Base-by-base conservation (phyloP, 1,140 invertebrate species). In the Arion vulgaris region DNA sequence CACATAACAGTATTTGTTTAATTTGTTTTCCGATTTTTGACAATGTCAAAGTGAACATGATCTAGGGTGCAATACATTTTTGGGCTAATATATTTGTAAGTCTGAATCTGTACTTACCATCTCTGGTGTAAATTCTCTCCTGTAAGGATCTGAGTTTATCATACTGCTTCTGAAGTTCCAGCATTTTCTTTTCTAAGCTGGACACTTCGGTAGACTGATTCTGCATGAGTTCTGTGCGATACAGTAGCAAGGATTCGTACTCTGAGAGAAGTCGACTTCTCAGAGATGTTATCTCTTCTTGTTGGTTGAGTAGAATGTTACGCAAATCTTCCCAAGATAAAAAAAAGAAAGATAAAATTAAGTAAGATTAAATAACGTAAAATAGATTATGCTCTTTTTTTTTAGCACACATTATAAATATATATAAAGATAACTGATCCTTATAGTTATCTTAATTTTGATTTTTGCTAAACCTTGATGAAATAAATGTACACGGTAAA, bases 151-250 rank as follows among this genome's bases (percentile, higher is more conserved):
- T 39, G 19, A 89, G 86, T 15, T 85, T 69, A n/a, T 87, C 85
- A 62, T 89, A 89, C 41, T 88, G 83, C 28, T 84, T 39, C 81
- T 88, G 85, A 41, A 90, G 85, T 0, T 85, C 80, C 32, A 85
- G 83, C 81, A 90, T 88, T 73, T 91, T 86, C 15, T 86, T 57
- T 80, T 89, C 88, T 34, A 90, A 75, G 32, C 84, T 81, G 38
- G 84, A 76, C 39, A 90, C 86, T 79, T 90, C 86, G 68, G 84
- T 32, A 15, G 85, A 83, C 83, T 90, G 86, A n/a, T 79, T 66
- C 26, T 85, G 57, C 83, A 88, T 87, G 4, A 66, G 71, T 57
- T 87, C 85, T 13, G 87, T 82, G 28, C 88, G 79, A 0, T 82
- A 39, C 11, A 86, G 80, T 75, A 89, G 74, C 69, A 89, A 78